phyloP scores from a whole-genome alignment of 1,140 invertebrate genomes.

The Euura saliciscinereae region DNA sequence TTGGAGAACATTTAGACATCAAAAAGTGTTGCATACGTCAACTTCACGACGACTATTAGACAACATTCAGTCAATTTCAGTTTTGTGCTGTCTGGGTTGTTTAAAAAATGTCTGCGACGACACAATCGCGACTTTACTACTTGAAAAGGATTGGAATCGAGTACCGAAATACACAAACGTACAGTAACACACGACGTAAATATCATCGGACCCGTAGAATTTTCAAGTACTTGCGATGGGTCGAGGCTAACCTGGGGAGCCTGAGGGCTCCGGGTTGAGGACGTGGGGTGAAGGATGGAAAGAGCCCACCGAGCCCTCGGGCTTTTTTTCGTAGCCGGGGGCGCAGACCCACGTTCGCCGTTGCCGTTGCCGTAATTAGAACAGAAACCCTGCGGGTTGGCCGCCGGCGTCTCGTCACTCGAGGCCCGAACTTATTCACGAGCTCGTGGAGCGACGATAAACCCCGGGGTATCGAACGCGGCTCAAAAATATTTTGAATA shows the following conservation, averaged over 20 bases:
- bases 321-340: conserved; percentile 14
- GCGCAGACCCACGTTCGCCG: conserved; percentile 24
- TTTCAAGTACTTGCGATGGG: neutral
- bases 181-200: no score
- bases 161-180: no score
- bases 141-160: no score
- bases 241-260: conserved; percentile 1
- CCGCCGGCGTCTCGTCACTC: conserved; percentile 29
- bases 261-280: neutral
- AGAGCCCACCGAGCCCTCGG: conserved; percentile 14
- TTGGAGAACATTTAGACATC: no score
- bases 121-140: no score
- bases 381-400: conserved; percentile 21
- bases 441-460: conserved; percentile 23
- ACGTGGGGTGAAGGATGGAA: conserved; percentile 4
- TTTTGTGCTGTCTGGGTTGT: no score
- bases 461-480: no score
- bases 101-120: no score
- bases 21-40: no score
- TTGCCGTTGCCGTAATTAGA: conserved; percentile 36
- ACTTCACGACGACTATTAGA: no score
- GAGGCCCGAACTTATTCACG: conserved; percentile 60
- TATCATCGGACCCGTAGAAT: neutral
- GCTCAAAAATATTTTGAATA: no score
- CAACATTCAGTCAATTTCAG: no score